These are phyloP conservation scores for Hypomesus transpacificus DNA, from an alignment of 2,113 vertebrate genomes.

Conservation along the genomic window DNA sequence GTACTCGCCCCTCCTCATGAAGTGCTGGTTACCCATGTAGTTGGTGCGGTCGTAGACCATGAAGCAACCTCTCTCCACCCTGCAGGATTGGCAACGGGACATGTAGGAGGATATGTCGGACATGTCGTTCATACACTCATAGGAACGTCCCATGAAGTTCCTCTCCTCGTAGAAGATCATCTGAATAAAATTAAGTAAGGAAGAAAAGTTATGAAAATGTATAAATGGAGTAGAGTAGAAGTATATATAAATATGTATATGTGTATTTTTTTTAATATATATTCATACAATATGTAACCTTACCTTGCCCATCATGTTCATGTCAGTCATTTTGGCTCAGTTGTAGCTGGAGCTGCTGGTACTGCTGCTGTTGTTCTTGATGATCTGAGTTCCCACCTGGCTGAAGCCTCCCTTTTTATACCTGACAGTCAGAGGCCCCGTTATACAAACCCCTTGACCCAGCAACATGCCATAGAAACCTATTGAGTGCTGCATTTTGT, in stretches of 20 bases:
- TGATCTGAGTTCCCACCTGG: background rate
- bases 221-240: no score
- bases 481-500: background rate
- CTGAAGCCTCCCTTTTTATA: background rate
- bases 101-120: constrained; percentile 37
- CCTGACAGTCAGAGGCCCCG: background rate
- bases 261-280: no score
- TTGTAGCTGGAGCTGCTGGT: background rate
- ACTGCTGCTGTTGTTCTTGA: background rate
- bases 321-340: background rate
- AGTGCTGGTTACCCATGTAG: no score
- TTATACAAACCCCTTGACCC: background rate
- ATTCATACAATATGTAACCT: no score
- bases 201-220: no score
- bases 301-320: constrained; percentile 1
- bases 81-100: constrained; percentile 46
- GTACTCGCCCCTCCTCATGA: no score
- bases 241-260: no score
- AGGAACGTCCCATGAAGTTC: background rate
- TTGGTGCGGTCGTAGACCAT: constrained; percentile 20
- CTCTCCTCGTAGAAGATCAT: constrained; percentile 6
- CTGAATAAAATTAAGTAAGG: no score
- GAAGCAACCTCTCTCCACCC: constrained; percentile 51
- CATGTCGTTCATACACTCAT: constrained; percentile 19
- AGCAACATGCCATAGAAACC: background rate